Evolutionary conservation across 2,797 vertebrate species (phyloP).

Genomic region (Protosalanx chinensis): DNA sequence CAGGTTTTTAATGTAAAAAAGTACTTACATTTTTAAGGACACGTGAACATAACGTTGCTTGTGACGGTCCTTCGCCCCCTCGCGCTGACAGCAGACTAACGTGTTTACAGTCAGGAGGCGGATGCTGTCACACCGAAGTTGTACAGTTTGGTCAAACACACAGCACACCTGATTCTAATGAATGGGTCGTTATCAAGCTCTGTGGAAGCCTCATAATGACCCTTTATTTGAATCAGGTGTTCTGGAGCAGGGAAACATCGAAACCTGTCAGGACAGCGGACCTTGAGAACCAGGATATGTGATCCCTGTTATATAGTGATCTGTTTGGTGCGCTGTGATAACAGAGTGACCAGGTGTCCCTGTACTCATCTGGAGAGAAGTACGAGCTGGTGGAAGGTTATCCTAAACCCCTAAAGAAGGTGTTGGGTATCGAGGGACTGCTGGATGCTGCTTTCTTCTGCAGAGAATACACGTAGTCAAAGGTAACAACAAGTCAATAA

Average conservation of each 20-base stretch:
- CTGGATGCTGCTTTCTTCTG: constrained; percentile 74
- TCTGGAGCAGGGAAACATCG: no score
- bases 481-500: constrained; percentile 52
- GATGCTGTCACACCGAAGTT: neutral
- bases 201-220: no score
- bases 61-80: neutral
- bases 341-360: constrained; percentile 66
- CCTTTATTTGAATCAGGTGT: no score
- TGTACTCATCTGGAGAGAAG: constrained; percentile 63
- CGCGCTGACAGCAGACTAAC: neutral
- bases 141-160: neutral
- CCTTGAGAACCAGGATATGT: no score
- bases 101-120: neutral
- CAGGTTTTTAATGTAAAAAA: no score
- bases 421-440: constrained; percentile 57
- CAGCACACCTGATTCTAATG: no score
- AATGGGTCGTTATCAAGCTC: no score
- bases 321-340: neutral
- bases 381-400: constrained; percentile 64
- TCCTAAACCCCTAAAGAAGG: constrained; percentile 67
- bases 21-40: neutral
- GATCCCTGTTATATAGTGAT: neutral
- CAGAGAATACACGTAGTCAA: constrained; percentile 60
- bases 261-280: no score
- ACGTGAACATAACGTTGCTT: neutral